Evolutionary conservation across 2,888 invertebrate species (phyloP).

Genomic region (Ditula angustiorana): DNA sequence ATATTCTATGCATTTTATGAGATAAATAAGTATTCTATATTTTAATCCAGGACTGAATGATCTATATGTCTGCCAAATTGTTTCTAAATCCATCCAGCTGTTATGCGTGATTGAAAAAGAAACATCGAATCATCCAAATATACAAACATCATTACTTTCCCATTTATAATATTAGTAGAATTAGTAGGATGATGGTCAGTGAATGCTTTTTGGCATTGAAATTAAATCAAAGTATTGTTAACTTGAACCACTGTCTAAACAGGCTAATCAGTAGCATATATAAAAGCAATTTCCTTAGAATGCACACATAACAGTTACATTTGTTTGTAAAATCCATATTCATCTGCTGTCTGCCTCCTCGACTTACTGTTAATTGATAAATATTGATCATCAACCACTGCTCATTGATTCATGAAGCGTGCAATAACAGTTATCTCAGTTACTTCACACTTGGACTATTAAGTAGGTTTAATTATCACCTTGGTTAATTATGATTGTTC

Average conservation of each 20-base stretch:
- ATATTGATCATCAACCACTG: constrained; percentile 62
- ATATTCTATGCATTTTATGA: no score
- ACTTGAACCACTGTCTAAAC: not conserved
- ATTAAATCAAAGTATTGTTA: not conserved
- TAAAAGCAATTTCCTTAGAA: not conserved
- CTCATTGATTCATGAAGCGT: constrained; percentile 65
- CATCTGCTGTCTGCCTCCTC: constrained; percentile 46
- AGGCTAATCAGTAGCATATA: not conserved
- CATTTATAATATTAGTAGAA: no score
- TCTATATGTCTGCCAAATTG: no score
- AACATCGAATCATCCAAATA: no score
- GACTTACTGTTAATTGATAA: constrained; percentile 55
- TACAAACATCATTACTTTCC: no score
- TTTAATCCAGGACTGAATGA: no score
- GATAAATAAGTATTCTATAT: no score
- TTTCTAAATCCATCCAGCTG: no score
- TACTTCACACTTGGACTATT: constrained; percentile 43
- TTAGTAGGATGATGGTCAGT: no score
- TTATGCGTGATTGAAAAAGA: no score
- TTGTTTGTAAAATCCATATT: constrained; percentile 14
- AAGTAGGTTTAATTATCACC: constrained; percentile 29
- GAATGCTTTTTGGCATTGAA: not conserved
- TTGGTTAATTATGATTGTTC: not conserved
- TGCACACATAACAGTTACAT: not conserved
- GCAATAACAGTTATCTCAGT: constrained; percentile 58